Evolutionary conservation across 1,140 invertebrate species (phyloP).

Genomic region (Trinorchestia longiramus): DNA sequence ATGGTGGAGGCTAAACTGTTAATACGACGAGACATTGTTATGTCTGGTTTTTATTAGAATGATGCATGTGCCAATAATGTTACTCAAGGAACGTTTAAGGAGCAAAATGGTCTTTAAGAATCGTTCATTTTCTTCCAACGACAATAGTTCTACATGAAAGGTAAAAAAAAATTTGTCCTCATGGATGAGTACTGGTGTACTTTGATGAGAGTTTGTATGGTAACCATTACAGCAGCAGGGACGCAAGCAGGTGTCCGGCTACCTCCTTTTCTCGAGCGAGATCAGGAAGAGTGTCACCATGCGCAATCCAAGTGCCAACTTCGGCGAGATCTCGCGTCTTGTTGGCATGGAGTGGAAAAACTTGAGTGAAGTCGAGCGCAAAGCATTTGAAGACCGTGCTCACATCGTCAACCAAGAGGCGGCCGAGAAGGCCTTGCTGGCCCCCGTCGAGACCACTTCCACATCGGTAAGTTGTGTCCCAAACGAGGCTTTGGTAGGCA

Average conservation of each 20-base stretch:
- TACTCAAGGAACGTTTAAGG: too few relatives aligned
- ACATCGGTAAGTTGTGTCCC: not conserved
- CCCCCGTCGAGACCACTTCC: conserved; percentile 61
- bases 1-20: too few relatives aligned
- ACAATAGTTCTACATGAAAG: not conserved
- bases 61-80: too few relatives aligned
- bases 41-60: too few relatives aligned
- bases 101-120: too few relatives aligned
- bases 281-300: conserved; percentile 87
- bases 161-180: not conserved
- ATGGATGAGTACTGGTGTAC: too few relatives aligned
- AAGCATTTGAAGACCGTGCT: conserved; percentile 92
- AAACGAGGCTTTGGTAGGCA: not conserved
- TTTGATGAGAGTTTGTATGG: not conserved
- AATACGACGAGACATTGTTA: too few relatives aligned
- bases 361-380: conserved; percentile 86
- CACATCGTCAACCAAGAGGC: conserved; percentile 86
- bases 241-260: conserved; percentile 94
- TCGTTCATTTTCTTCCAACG: too few relatives aligned
- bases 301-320: conserved; percentile 93
- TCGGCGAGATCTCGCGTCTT: conserved; percentile 97
- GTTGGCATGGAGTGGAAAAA: conserved; percentile 93
- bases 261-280: conserved; percentile 98
- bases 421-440: conserved; percentile 65
- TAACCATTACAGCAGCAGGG: conserved; percentile 73